Conservation (phyloP, 2,113 vertebrate genomes). For the Setophaga petechia region DNA sequence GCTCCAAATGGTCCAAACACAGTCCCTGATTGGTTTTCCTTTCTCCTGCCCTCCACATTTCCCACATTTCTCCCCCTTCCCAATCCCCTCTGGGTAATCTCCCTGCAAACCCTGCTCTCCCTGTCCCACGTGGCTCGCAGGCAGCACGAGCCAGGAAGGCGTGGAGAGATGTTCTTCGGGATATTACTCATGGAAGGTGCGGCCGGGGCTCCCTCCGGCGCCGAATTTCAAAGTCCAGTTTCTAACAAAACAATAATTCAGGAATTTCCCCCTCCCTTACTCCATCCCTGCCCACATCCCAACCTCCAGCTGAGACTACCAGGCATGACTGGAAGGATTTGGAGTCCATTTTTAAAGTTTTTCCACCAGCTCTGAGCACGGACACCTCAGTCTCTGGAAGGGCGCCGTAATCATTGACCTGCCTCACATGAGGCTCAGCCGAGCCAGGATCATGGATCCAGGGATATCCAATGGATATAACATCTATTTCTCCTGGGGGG, state of each 20-base stretch:
- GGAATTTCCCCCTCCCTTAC: neutral
- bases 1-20: neutral
- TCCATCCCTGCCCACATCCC: neutral
- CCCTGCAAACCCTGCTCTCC: neutral
- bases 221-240: slow-evolving; percentile 40
- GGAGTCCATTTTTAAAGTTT: neutral
- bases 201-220: neutral
- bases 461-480: rapidly evolving
- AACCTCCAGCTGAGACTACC: neutral
- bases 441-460: neutral
- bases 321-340: neutral
- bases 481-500: neutral
- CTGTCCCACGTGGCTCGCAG: rapidly evolving
- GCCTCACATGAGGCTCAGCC: neutral
- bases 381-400: neutral
- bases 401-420: rapidly evolving
- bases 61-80: neutral
- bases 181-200: neutral
- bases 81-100: rapidly evolving
- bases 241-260: neutral
- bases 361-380: neutral
- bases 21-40: rapidly evolving
- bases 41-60: neutral
- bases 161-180: neutral
- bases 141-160: neutral